Evolutionary conservation across 2,888 invertebrate genomes (phyloP).

Genomic region (Lasioglossum villosulum): DNA sequence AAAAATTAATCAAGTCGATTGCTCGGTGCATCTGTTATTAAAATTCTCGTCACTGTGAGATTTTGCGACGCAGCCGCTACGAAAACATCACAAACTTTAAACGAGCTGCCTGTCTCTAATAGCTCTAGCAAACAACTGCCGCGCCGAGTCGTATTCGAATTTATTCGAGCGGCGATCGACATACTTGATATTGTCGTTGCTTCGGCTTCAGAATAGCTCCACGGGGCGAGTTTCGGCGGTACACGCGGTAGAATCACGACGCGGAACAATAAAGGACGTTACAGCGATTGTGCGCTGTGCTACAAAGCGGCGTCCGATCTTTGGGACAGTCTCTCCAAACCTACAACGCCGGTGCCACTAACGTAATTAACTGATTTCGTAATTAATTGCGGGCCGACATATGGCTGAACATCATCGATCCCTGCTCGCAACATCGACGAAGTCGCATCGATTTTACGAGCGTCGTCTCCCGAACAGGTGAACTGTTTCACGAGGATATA

Average conservation of each 20-base stretch:
- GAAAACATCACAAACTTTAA: background rate
- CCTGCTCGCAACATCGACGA: background rate
- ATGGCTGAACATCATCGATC: background rate
- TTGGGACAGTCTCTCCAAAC: background rate
- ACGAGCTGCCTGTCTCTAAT: background rate
- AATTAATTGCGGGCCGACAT: conserved; percentile 1
- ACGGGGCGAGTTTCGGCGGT: background rate
- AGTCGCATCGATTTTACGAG: background rate
- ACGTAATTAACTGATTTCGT: conserved; percentile 12
- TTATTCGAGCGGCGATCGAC: background rate
- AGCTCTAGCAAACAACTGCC: background rate
- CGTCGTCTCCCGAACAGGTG: too few species aligned
- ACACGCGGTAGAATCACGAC: background rate
- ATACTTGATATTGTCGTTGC: background rate
- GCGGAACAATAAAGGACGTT: background rate
- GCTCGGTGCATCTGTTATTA: too few species aligned
- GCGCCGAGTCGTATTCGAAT: background rate
- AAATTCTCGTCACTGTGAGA: background rate
- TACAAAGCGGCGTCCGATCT: background rate
- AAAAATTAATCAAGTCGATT: background rate
- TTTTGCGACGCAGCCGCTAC: background rate
- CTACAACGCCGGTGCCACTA: background rate
- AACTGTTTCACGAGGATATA: too few species aligned
- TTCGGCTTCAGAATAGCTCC: background rate
- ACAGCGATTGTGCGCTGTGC: background rate